A percentile compares a stretch with the other conserved stretches of the same genome.
Evolutionary conservation across 64 coral and sea anemone genomes (phyloP).

Genomic region (Actinia equina): DNA sequence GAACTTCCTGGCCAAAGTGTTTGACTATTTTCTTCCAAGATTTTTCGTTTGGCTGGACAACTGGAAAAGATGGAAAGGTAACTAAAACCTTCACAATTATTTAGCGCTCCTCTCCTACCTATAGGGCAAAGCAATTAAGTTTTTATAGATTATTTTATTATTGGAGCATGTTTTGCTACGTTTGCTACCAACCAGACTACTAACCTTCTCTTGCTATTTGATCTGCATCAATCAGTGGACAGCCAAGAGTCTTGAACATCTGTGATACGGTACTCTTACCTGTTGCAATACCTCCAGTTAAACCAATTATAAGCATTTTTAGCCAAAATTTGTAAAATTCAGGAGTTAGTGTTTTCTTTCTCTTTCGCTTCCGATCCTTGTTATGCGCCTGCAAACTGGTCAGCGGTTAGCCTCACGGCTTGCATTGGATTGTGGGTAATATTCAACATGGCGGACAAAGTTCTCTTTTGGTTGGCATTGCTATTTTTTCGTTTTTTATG

Average conservation of each 20-base stretch:
- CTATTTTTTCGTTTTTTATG: slow-evolving; percentile 63
- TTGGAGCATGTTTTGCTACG: too few relatives aligned
- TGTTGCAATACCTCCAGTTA: slow-evolving; percentile 90
- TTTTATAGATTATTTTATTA: too few relatives aligned
- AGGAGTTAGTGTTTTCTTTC: not conserved
- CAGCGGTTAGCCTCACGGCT: not conserved
- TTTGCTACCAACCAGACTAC: not conserved
- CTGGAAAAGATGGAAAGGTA: slow-evolving; percentile 28
- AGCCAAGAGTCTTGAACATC: slow-evolving; percentile 68
- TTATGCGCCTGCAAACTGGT: not conserved
- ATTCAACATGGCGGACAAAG: slow-evolving; percentile 48
- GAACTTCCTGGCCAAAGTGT: slow-evolving; percentile 76
- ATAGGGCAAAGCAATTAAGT: too few relatives aligned
- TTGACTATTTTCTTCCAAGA: slow-evolving; percentile 83
- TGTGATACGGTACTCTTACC: slow-evolving; percentile 87
- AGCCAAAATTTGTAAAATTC: not conserved
- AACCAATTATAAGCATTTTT: slow-evolving; percentile 82
- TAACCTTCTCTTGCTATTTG: slow-evolving; percentile 85
- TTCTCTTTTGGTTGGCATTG: slow-evolving; percentile 47
- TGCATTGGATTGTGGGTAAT: not conserved
- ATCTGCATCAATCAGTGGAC: slow-evolving; percentile 85
- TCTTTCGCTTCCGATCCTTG: not conserved
- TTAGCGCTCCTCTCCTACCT: too few relatives aligned
- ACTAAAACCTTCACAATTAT: not conserved
- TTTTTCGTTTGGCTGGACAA: slow-evolving; percentile 70